Percentiles rank a stretch among this genome's conserved stretches.
Conservation (phyloP, 1,140 invertebrate genomes). For the Megathymus violae region DNA sequence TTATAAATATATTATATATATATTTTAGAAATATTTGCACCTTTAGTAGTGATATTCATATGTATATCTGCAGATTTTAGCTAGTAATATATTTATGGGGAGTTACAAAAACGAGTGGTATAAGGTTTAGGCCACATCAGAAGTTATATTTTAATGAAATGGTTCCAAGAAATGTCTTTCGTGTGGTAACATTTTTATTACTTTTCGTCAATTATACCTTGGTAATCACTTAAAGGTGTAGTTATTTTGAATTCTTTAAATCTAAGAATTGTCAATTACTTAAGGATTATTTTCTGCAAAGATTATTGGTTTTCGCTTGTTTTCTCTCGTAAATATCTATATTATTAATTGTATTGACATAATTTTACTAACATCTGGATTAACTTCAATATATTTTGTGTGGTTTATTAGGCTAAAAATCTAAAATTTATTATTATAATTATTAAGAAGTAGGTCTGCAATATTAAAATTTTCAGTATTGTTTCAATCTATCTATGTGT, state of each 20-base stretch:
- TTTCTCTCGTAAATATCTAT: constrained; percentile 36
- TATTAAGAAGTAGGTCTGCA: neutral
- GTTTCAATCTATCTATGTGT: constrained; percentile 2
- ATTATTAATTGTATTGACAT: constrained; percentile 22
- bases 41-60: constrained; percentile 78
- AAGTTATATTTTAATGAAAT: constrained; percentile 59
- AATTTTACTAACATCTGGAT: constrained; percentile 11
- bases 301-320: constrained; percentile 46
- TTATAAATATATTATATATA: constrained; percentile 77
- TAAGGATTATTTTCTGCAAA: constrained; percentile 67
- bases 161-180: constrained; percentile 55
- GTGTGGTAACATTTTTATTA: constrained; percentile 71
- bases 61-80: constrained; percentile 78
- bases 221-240: constrained; percentile 72
- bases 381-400: constrained; percentile 1
- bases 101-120: constrained; percentile 46
- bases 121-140: constrained; percentile 46
- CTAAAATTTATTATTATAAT: constrained; percentile 21
- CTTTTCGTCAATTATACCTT: constrained; percentile 81
- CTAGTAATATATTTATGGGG: constrained; percentile 66
- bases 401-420: constrained; percentile 18
- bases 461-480: constrained; percentile 4
- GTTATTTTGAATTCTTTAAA: constrained; percentile 81
- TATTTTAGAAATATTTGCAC: constrained; percentile 84
- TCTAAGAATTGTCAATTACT: constrained; percentile 82